Evolutionary conservation across 2,113 vertebrate genomes (phyloP), one percentile per base, ranked within the genome.

Genomic region (Kryptolebias marmoratus): DNA sequence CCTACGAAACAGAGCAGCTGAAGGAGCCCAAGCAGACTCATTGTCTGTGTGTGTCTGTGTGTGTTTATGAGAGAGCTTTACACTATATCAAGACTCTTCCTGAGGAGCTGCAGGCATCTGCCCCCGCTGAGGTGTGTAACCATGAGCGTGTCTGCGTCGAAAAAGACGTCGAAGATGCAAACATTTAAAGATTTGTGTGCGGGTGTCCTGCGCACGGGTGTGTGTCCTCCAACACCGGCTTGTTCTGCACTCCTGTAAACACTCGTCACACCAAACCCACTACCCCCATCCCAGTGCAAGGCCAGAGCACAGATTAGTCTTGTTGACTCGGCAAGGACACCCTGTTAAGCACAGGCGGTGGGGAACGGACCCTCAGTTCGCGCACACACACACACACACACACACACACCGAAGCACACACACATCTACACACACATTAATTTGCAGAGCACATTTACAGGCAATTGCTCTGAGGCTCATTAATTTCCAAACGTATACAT

Each of bases 251-350:
- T 85, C 88, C 91, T 90, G 90, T 93, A 91, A 92, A 90, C 79
- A 74, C 73, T 58, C 72, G 68, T 69, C 68, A 32, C 62, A 63
- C 59, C 49, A 31, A 60, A 42, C 69, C 72, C 59, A 42, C 57
- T 56, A 42, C 73, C 54, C 52, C 44, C 50, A 53, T 27, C n/a
- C 64, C 74, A 39, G 85, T 84, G 88, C 86, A 89, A 90, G 90
- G 83, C 92, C 87, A 79, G 86, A 87, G 86, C 79, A 50, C 86
- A 92, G 90, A 94, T 93, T 90, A 90, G 91, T 92, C 90, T 91
- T 93, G 91, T 93, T 91, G 93, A 93, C 88, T 92, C 79, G 85
- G 86, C 93, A 93, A 93, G 93, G 92, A 93, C 92, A 88, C 84
- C 86, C 91, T 91, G 91, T 93, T 89, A 91, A 82, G 85, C 82